phyloP scores from a whole-genome alignment of 2,888 invertebrate species.

The Oligia strigilis region DNA sequence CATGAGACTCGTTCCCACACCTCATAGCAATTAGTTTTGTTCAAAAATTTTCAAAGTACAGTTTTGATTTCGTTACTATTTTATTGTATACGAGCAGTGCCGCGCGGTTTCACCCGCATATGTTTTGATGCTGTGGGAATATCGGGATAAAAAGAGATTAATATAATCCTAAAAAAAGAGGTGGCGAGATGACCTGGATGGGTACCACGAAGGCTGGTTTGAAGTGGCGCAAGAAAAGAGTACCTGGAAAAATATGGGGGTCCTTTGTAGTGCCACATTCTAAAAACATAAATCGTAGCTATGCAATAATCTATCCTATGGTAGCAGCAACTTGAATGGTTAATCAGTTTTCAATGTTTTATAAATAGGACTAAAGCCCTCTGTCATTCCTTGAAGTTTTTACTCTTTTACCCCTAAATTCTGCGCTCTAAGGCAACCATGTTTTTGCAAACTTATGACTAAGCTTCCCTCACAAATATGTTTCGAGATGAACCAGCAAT shows the following conservation, averaged over 20 bases:
- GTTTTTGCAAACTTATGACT: conserved; percentile 10
- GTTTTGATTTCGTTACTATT: no score
- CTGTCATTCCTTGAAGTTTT: not conserved
- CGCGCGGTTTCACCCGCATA: no score
- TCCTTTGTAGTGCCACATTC: not conserved
- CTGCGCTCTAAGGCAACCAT: not conserved
- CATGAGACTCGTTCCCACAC: no score
- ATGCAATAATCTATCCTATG: not conserved
- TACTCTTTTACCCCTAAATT: not conserved
- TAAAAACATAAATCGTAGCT: not conserved
- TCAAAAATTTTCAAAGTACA: no score
- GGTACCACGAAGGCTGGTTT: not conserved
- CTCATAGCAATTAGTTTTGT: no score
- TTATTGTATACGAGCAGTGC: no score
- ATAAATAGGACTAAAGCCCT: not conserved
- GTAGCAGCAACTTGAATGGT: not conserved
- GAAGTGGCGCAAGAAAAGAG: not conserved
- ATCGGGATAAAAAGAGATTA: not conserved
- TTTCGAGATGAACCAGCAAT: conserved; percentile 60
- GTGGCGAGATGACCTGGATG: no score
- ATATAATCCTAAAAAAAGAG: not conserved
- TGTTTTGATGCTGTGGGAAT: no score
- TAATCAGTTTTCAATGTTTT: not conserved
- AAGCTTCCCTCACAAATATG: conserved; percentile 28
- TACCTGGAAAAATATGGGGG: not conserved